These are phyloP conservation scores for Cecidostiba fungosa DNA, from an alignment of 2,888 invertebrate species.

Conservation along the genomic window DNA sequence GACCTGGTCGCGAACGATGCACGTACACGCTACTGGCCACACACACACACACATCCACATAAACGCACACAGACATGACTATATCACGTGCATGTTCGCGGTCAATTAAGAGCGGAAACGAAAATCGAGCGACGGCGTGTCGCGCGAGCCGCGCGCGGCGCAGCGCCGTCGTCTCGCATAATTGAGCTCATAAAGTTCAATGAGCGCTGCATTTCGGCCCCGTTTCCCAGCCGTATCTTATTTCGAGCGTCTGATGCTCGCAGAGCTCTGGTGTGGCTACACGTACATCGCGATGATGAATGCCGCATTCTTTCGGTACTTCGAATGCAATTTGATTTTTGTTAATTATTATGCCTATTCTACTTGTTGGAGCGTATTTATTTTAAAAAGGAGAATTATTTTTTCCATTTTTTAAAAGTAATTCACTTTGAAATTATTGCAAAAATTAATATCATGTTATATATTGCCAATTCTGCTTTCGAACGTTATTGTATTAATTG, in stretches of 20 bases:
- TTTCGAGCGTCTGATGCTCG: slow-evolving; percentile 19
- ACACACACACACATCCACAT: not conserved
- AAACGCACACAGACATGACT: not conserved
- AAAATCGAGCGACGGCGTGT: slow-evolving; percentile 51
- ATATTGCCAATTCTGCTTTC: too few relatives aligned
- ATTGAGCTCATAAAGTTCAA: slow-evolving; percentile 55
- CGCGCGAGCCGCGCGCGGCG: not conserved
- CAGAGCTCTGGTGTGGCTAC: not conserved
- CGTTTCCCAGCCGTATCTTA: slow-evolving; percentile 51
- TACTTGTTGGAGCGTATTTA: too few relatives aligned
- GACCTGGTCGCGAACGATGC: not conserved
- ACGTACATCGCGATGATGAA: not conserved
- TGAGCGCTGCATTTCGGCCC: slow-evolving; percentile 45
- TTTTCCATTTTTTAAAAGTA: too few relatives aligned
- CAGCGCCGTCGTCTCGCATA: slow-evolving; percentile 34
- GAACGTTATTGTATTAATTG: too few relatives aligned
- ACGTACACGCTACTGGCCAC: not conserved
- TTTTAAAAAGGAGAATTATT: too few relatives aligned
- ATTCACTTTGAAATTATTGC: too few relatives aligned
- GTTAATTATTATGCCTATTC: too few relatives aligned
- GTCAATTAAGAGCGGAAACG: slow-evolving; percentile 52
- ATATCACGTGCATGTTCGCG: slow-evolving; percentile 39
- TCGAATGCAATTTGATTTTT: not conserved
- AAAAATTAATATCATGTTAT: too few relatives aligned
- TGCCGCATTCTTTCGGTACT: not conserved